A percentile compares a stretch with the other conserved stretches of the same genome.
These are phyloP conservation scores for Sternotherus odoratus DNA, from an alignment of 2,797 vertebrate genomes.

Conservation along the genomic window DNA sequence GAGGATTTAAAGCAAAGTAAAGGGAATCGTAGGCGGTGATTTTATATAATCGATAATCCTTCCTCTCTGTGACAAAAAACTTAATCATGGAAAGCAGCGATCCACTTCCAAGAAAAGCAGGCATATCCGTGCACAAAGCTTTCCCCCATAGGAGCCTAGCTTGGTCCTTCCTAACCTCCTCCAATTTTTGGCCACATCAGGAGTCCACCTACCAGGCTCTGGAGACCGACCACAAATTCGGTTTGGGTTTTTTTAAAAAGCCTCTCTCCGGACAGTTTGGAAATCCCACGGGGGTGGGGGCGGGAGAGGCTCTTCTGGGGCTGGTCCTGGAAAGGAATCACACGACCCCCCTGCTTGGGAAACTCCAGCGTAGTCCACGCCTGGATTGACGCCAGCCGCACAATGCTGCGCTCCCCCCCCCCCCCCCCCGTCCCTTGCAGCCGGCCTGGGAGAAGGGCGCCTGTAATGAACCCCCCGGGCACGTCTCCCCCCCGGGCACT, in stretches of 20 bases:
- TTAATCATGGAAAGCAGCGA: not conserved
- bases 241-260: too few relatives aligned
- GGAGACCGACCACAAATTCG: not conserved
- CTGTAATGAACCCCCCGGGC: too few relatives aligned
- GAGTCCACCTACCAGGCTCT: not conserved
- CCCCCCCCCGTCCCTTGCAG: too few relatives aligned
- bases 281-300: not conserved
- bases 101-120: not conserved
- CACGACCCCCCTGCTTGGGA: not conserved
- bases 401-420: not conserved
- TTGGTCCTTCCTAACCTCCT: not conserved
- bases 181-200: not conserved
- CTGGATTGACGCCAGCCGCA: not conserved
- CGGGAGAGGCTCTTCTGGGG: not conserved
- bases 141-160: not conserved
- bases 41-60: not conserved
- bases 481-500: constrained; percentile 39
- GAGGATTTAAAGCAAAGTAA: not conserved
- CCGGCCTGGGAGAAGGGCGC: not conserved
- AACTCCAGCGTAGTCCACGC: not conserved
- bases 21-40: not conserved
- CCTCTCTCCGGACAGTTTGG: not conserved
- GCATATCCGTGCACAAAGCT: not conserved
- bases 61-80: too few relatives aligned
- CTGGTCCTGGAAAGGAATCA: not conserved